Conservation (phyloP, 2,888 invertebrate species). For the Gastrophysa polygoni region DNA sequence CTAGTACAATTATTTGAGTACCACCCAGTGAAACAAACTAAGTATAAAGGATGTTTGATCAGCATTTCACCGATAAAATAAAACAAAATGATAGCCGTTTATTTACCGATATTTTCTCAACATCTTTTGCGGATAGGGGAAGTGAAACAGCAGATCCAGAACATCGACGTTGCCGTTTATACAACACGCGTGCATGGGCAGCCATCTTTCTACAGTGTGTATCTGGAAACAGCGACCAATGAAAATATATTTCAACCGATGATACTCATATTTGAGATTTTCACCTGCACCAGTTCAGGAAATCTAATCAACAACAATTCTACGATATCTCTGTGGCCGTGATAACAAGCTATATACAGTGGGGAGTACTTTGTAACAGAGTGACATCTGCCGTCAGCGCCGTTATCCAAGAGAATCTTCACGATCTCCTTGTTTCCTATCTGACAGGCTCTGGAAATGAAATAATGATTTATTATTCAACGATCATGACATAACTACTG, state of each 20-base stretch:
- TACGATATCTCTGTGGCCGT: slow-evolving; percentile 80
- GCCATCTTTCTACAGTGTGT: slow-evolving; percentile 89
- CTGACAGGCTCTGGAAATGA: slow-evolving; percentile 76
- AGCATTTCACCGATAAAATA: background rate
- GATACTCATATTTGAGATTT: slow-evolving; percentile 1
- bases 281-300: slow-evolving; percentile 80
- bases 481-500: too few species aligned
- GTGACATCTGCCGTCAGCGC: slow-evolving; percentile 88
- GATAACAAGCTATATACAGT: slow-evolving; percentile 87
- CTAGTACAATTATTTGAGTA: too few species aligned
- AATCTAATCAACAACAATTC: slow-evolving; percentile 78
- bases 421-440: slow-evolving; percentile 82
- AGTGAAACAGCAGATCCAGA: slow-evolving; percentile 79
- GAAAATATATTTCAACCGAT: background rate
- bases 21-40: background rate
- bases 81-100: slow-evolving; percentile 10
- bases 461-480: too few species aligned
- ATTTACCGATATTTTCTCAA: slow-evolving; percentile 65
- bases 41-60: slow-evolving; percentile 5
- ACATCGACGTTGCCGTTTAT: slow-evolving; percentile 84
- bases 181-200: slow-evolving; percentile 91
- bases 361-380: slow-evolving; percentile 92
- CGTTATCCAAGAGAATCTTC: slow-evolving; percentile 75
- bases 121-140: slow-evolving; percentile 77
- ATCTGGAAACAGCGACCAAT: slow-evolving; percentile 61